Base-by-base conservation (phyloP, 2,113 vertebrate species). In the Anarrhichthys ocellatus region DNA sequence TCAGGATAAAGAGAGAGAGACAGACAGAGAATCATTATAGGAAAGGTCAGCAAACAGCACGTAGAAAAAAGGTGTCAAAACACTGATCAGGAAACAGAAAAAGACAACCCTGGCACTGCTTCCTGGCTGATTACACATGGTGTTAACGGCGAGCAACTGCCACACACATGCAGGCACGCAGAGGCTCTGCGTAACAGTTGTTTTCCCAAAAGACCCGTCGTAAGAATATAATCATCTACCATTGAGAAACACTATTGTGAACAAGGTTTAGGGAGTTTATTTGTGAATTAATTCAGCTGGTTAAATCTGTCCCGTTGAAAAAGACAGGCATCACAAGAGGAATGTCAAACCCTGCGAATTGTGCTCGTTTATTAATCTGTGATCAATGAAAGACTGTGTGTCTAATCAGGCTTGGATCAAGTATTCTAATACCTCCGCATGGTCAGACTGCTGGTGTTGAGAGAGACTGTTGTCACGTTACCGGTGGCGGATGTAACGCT, bases 71-170 rank as follows among this genome's bases (percentile, higher is more conserved):
- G 63, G 72, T 79, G 80, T 87, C 73, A 87, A 83, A 89, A 90
- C 81, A 89, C 73, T 17, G 82, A 82, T 82, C 93, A 93, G 93
- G 94, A 95, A 94, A 87, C 84, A 84, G 85, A 90, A 85, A 74
- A 78, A 82, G 73, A 76, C 71, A 73, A 86, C 73, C 72, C 64
- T 79, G 90, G 82, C 77, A 76, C 83, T 86, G 85, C 83, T 95
- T 95, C 94, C 93, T 94, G 93, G 50, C 84, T 85, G 93, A 94
- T 94, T 93, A 90, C 65, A 48, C 75, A 52, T 76, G 79, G 44
- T 76, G 82, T 56, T 54, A 76, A 80, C 58, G 1, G 78, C 70
- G 50, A 42, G 56, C 50, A 78, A 18, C 70, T 74, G 58, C 73
- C 76, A 80, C 52, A 29, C 64, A 54, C 73, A 48, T 17, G 17